phyloP scores from a whole-genome alignment of 2,888 invertebrate species.

The Mesoligia furuncula region DNA sequence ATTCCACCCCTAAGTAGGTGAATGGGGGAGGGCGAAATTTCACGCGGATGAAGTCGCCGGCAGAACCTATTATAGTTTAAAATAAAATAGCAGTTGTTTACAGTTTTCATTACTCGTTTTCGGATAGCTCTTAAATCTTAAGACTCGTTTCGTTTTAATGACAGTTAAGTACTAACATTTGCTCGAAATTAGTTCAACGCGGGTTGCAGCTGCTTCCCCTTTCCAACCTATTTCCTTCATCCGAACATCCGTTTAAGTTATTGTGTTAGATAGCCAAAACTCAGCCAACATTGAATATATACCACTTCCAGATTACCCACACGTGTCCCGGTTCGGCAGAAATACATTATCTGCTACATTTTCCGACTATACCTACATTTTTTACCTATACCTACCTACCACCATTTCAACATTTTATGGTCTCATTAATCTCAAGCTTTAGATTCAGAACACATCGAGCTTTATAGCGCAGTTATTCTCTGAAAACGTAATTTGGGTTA shows the following conservation, averaged over 20 bases:
- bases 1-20: too few species aligned
- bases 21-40: too few species aligned
- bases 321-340: too few species aligned
- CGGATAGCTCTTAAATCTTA: constrained; percentile 19
- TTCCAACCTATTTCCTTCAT: constrained; percentile 9
- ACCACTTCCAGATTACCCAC: neutral
- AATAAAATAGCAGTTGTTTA: neutral
- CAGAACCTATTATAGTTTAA: neutral
- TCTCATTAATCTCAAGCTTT: neutral
- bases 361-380: neutral
- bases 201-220: constrained; percentile 17
- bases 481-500: constrained; percentile 1
- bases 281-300: constrained; percentile 3
- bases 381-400: neutral
- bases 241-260: constrained; percentile 19
- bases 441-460: neutral
- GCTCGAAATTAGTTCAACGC: constrained; percentile 19
- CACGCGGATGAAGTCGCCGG: too few species aligned
- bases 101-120: constrained; percentile 11
- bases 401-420: neutral
- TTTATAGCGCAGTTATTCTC: neutral
- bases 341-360: neutral
- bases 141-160: constrained; percentile 13
- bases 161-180: constrained; percentile 16
- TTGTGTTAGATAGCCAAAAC: neutral